Percentiles rank a stretch among this genome's conserved stretches.
Conservation (phyloP, 2,113 vertebrate species). For the Varanus salvator region DNA sequence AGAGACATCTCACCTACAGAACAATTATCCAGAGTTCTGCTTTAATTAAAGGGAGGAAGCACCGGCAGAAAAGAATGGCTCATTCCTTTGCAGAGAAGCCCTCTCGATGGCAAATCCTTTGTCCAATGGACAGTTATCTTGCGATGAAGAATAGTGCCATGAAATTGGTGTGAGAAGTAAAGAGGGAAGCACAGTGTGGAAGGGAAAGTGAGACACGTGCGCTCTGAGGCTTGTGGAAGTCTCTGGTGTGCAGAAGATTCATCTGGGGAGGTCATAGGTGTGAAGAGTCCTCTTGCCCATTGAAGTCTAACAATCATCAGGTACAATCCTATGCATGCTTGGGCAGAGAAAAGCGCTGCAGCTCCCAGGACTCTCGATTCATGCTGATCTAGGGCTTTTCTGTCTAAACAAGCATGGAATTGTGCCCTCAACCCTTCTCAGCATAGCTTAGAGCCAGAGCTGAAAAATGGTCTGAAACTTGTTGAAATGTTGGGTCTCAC, state of each 20-base stretch:
- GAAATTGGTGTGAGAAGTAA: not conserved
- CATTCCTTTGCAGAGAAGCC: not conserved
- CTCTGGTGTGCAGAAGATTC: not conserved
- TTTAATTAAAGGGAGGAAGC: conserved; percentile 31
- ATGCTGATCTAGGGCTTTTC: too few relatives aligned
- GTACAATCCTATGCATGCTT: too few relatives aligned
- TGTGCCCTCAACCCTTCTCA: not conserved
- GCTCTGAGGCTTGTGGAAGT: not conserved
- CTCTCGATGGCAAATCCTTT: not conserved
- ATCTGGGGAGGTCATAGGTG: not conserved
- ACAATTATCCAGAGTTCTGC: conserved; percentile 17
- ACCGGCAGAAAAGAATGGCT: not conserved
- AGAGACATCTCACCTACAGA: not conserved
- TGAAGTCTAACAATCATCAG: not conserved
- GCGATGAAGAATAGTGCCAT: not conserved
- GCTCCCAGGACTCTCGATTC: too few relatives aligned
- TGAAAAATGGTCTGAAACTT: not conserved
- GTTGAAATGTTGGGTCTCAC: not conserved
- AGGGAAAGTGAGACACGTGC: not conserved
- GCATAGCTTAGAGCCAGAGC: not conserved
- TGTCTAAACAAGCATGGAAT: too few relatives aligned
- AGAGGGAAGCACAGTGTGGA: not conserved
- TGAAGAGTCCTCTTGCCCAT: not conserved
- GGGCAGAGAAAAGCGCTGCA: too few relatives aligned
- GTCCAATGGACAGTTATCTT: not conserved